These are phyloP conservation scores for Yponomeuta evonymella DNA, from an alignment of 2,888 invertebrate species.

Conservation along the genomic window DNA sequence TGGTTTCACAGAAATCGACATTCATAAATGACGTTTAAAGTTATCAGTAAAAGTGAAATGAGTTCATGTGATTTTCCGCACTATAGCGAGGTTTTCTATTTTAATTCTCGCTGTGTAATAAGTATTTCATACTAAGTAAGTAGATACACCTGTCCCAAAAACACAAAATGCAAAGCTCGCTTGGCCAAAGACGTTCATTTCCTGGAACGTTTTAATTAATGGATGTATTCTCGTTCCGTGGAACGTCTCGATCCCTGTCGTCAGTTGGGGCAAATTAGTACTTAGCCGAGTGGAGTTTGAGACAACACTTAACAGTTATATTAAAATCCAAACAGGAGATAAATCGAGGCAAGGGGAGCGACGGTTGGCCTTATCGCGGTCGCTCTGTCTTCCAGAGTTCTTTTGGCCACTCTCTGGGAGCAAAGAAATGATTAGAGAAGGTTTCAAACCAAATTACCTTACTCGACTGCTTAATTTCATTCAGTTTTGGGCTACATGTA, in stretches of 20 bases:
- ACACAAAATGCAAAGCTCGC: not conserved
- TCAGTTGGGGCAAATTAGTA: constrained; percentile 57
- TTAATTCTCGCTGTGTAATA: too few species aligned
- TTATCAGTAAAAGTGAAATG: too few species aligned
- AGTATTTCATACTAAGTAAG: too few species aligned
- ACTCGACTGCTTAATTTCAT: not conserved
- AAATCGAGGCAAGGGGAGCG: constrained; percentile 30
- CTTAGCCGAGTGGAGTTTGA: constrained; percentile 61
- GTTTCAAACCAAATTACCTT: not conserved
- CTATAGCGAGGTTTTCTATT: too few species aligned
- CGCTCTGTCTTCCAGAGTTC: constrained; percentile 5
- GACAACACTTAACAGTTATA: constrained; percentile 70
- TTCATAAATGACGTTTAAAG: too few species aligned
- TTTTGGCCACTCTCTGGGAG: not conserved
- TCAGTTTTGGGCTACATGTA: too few species aligned
- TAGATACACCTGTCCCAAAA: too few species aligned
- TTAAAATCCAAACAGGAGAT: constrained; percentile 69
- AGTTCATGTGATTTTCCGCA: too few species aligned
- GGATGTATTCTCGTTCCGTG: not conserved
- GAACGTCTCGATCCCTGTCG: not conserved
- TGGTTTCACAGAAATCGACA: too few species aligned
- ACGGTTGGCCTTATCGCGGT: constrained; percentile 36
- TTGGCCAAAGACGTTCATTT: not conserved
- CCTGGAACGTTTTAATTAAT: not conserved
- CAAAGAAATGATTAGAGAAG: not conserved